Evolutionary conservation across 2,888 invertebrate species (phyloP).

Genomic region (Chironomus riparius): DNA sequence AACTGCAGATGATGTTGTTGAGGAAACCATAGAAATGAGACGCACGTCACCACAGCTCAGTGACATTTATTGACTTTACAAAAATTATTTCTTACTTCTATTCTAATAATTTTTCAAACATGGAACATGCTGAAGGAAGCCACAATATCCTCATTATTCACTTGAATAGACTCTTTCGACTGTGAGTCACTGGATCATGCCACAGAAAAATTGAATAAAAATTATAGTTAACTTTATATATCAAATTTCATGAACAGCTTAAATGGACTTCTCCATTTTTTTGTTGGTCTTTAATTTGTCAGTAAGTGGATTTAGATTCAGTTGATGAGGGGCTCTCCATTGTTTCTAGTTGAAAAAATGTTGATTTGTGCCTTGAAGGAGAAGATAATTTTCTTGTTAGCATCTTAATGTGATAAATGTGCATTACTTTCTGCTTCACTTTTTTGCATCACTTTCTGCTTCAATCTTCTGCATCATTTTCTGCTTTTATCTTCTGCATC

Average conservation of each 20-base stretch:
- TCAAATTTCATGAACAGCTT: background rate
- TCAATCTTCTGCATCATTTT: too few species aligned
- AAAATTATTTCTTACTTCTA: background rate
- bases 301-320: too few species aligned
- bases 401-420: too few species aligned
- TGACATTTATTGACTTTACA: background rate
- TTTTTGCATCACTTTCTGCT: too few species aligned
- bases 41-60: background rate
- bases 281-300: too few species aligned
- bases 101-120: background rate
- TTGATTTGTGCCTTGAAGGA: too few species aligned
- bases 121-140: background rate
- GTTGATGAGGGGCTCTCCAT: too few species aligned
- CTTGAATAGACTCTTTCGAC: background rate
- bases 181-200: background rate
- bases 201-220: background rate
- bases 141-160: background rate
- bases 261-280: too few species aligned
- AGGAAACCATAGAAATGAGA: background rate
- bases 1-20: background rate
- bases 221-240: background rate
- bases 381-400: too few species aligned
- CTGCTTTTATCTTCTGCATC: too few species aligned
- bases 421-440: too few species aligned
- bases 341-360: too few species aligned